These are phyloP conservation scores for Oncorhynchus tshawytscha DNA, from an alignment of 2,113 vertebrate species.

Conservation along the genomic window DNA sequence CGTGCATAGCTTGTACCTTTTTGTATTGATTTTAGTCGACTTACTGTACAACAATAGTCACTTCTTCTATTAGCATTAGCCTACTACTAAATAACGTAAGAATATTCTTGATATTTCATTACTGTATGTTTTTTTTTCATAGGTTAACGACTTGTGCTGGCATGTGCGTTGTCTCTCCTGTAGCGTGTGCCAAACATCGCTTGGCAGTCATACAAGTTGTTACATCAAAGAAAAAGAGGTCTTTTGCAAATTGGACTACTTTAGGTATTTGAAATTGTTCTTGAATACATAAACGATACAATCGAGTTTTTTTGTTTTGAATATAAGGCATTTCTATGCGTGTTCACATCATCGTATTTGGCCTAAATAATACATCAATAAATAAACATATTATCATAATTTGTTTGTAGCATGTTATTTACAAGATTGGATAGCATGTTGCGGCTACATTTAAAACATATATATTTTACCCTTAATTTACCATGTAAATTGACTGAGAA, in stretches of 20 bases:
- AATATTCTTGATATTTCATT: conserved; percentile 1
- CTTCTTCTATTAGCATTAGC: not conserved
- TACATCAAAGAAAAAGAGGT: conserved; percentile 98
- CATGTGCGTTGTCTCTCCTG: conserved; percentile 96
- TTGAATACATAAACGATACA: not conserved
- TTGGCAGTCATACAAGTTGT: conserved; percentile 93
- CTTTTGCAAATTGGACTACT: conserved; percentile 98
- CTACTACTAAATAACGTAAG: not conserved
- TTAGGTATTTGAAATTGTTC: conserved; percentile 78
- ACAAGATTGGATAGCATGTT: too few species aligned
- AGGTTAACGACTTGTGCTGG: conserved; percentile 99
- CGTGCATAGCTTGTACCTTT: not conserved
- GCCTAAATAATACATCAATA: not conserved
- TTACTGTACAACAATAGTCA: not conserved
- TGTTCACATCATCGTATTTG: too few species aligned
- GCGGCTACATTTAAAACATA: too few species aligned
- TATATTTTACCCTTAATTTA: too few species aligned
- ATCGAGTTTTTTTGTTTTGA: too few species aligned
- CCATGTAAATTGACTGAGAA: too few species aligned
- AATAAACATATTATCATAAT: not conserved
- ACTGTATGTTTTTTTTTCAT: conserved; percentile 25
- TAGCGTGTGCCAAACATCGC: conserved; percentile 91
- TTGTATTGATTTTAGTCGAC: not conserved
- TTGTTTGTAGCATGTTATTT: too few species aligned
- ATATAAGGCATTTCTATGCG: too few species aligned